Conservation (phyloP, 2,888 invertebrate genomes). For the Hanleya hanleyi region DNA sequence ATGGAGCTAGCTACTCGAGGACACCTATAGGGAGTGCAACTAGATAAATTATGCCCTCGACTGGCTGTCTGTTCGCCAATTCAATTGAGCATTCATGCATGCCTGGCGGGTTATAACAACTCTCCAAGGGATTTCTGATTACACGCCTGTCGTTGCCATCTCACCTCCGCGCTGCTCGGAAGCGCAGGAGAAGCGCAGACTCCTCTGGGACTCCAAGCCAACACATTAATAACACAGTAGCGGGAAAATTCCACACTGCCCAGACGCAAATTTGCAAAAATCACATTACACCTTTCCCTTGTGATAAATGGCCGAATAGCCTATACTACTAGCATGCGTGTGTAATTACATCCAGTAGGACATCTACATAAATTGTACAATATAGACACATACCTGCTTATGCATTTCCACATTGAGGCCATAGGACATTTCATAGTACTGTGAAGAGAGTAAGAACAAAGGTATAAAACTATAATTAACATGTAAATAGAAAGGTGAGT, state of each 20-base stretch:
- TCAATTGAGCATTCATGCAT: background rate
- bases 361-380: no score
- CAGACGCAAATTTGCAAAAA: no score
- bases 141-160: background rate
- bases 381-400: slow-evolving; percentile 80
- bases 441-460: slow-evolving; percentile 81
- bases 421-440: slow-evolving; percentile 98
- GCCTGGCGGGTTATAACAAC: background rate
- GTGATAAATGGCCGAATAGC: no score
- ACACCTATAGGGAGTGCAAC: background rate
- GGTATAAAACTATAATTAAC: no score
- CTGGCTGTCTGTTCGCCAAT: background rate
- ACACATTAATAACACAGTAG: no score
- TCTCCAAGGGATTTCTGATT: background rate
- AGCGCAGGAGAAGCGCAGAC: no score
- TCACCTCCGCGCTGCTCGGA: background rate
- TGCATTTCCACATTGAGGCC: slow-evolving; percentile 97
- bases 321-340: no score
- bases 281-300: no score
- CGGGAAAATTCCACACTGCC: no score
- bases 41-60: background rate
- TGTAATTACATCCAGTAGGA: no score
- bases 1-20: background rate
- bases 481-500: no score
- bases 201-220: no score